Percentiles rank a stretch among this genome's conserved stretches.
Conservation (phyloP, 1,140 invertebrate genomes). For the Meteorus sp. region DNA sequence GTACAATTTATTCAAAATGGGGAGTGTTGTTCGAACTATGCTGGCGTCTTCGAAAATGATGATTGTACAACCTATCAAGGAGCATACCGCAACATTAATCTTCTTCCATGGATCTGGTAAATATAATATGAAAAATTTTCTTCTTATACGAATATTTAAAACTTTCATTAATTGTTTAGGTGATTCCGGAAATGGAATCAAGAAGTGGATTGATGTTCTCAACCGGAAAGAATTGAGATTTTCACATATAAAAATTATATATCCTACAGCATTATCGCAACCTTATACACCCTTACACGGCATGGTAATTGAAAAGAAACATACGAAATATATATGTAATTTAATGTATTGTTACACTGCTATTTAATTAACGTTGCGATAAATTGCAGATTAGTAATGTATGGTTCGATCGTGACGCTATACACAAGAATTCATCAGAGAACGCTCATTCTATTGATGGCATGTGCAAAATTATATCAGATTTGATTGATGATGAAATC, state of each 20-base stretch:
- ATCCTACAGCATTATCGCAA: conserved; percentile 70
- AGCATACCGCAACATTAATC: conserved; percentile 61
- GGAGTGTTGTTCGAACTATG: not conserved
- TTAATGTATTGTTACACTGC: not conserved
- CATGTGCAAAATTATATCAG: conserved; percentile 61
- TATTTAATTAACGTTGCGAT: not conserved
- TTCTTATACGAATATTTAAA: not conserved
- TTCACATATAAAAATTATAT: conserved; percentile 71
- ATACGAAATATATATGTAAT: not conserved
- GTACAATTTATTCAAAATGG: not conserved
- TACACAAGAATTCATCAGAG: conserved; percentile 65
- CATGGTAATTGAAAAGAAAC: conserved; percentile 46
- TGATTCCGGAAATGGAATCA: conserved; percentile 64
- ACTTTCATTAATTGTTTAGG: conserved; percentile 55
- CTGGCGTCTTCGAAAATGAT: conserved; percentile 25
- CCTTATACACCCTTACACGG: conserved; percentile 68
- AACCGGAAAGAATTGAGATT: conserved; percentile 64
- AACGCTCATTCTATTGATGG: conserved; percentile 62
- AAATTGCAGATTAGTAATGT: conserved; percentile 62
- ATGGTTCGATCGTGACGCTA: conserved; percentile 70
- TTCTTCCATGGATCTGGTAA: conserved; percentile 68
- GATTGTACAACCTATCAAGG: conserved; percentile 43
- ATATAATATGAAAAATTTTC: conserved; percentile 5
- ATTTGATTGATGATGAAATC: conserved; percentile 68
- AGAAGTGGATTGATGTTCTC: conserved; percentile 67